Percentiles rank a stretch among this genome's conserved stretches.
Evolutionary conservation across 2,113 vertebrate genomes (phyloP).

Genomic region (Anguilla rostrata): DNA sequence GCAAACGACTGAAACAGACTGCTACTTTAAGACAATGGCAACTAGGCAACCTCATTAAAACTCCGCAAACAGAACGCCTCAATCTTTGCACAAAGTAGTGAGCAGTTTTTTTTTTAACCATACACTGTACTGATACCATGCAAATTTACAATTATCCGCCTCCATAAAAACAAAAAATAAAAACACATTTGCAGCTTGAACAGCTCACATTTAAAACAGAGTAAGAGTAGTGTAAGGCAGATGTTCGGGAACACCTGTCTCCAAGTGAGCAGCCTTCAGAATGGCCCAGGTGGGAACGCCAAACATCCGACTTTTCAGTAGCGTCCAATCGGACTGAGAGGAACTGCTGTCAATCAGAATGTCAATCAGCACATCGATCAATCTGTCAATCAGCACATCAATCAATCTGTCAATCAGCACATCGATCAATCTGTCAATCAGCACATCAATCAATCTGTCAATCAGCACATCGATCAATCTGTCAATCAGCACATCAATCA

Average conservation of each 20-base stretch:
- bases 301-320: neutral
- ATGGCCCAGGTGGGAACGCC: neutral
- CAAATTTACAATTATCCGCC: neutral
- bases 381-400: too few relatives aligned
- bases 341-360: neutral
- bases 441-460: too few relatives aligned
- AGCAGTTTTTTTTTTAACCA: neutral
- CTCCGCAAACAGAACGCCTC: neutral
- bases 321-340: neutral
- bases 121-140: neutral
- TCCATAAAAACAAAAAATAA: neutral
- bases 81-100: neutral
- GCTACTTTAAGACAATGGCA: neutral
- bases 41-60: neutral
- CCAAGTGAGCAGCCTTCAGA: neutral
- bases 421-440: too few relatives aligned
- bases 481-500: too few relatives aligned
- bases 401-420: too few relatives aligned
- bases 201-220: constrained; percentile 14
- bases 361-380: too few relatives aligned
- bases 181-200: neutral
- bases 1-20: neutral
- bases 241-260: neutral
- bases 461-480: too few relatives aligned
- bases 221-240: constrained; percentile 1